Percentiles rank a stretch among this genome's conserved stretches.
Evolutionary conservation across 2,797 vertebrate genomes (phyloP).

Genomic region (Neopelma chrysocephalum): DNA sequence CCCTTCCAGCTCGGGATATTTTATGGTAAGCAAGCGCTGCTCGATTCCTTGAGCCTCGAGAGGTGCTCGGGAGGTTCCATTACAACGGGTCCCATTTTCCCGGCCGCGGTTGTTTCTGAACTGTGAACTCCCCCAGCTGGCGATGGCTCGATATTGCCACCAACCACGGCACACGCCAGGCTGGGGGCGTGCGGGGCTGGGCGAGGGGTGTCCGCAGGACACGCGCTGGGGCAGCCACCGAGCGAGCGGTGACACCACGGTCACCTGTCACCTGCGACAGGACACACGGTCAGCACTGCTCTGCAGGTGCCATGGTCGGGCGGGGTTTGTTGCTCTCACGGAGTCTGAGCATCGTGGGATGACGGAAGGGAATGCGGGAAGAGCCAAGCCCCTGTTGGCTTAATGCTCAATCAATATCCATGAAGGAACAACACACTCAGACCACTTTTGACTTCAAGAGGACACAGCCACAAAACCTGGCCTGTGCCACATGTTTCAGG

Average conservation of each 20-base stretch:
- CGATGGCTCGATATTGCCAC: neutral
- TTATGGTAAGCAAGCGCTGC: rapidly evolving
- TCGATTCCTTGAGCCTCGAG: neutral
- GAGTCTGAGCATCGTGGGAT: neutral
- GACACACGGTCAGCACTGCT: rapidly evolving
- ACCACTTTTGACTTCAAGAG: neutral
- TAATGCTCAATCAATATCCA: neutral
- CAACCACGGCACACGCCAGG: neutral
- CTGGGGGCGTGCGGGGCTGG: too few relatives aligned
- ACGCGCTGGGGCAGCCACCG: too few relatives aligned
- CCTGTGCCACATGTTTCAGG: rapidly evolving
- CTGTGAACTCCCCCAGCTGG: conserved; percentile 57
- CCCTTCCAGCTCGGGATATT: neutral
- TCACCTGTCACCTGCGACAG: neutral
- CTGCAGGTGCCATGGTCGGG: too few relatives aligned
- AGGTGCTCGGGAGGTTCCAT: rapidly evolving
- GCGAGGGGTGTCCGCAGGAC: neutral
- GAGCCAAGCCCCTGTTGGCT: neutral
- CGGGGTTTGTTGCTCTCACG: neutral
- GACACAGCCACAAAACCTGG: neutral
- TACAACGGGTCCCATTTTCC: rapidly evolving
- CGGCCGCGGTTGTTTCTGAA: neutral
- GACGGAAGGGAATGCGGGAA: neutral
- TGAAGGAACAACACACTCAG: neutral
- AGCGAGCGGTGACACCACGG: rapidly evolving